These are phyloP conservation scores for Halichondria panicea DNA, from an alignment of 37 sponge, comb jelly and placozoan genomes.

Conservation along the genomic window DNA sequence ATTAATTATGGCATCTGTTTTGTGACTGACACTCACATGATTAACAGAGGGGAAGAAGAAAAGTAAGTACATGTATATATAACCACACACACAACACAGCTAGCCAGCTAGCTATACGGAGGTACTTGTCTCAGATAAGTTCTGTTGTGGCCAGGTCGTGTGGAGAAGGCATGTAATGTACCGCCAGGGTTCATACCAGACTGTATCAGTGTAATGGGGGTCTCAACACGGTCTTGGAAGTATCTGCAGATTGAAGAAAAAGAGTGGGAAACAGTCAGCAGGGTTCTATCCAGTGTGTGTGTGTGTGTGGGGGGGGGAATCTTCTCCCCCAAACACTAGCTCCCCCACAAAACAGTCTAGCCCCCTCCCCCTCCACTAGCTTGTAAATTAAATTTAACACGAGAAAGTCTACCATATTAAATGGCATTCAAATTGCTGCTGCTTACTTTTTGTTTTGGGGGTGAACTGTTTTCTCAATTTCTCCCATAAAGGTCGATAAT, in stretches of 20 bases:
- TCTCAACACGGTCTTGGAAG: constrained; percentile 71
- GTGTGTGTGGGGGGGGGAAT: neutral
- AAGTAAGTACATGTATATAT: no score
- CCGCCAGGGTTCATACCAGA: constrained; percentile 75
- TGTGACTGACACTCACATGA: no score
- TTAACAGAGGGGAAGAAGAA: no score
- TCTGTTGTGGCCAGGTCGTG: neutral
- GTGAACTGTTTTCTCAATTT: constrained; percentile 27
- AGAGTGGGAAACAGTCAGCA: neutral
- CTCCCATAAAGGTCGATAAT: constrained; percentile 41
- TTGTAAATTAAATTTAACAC: no score
- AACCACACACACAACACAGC: no score
- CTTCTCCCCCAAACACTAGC: no score
- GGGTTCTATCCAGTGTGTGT: neutral
- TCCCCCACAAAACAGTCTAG: no score
- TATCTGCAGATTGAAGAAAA: constrained; percentile 34
- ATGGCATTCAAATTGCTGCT: neutral
- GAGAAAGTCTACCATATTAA: no score
- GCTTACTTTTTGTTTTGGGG: constrained; percentile 58
- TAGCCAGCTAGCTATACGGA: no score
- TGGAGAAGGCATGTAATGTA: constrained; percentile 69
- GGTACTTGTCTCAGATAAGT: no score
- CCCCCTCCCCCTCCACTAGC: no score
- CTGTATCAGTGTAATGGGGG: constrained; percentile 78
- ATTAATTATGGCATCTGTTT: no score